Conservation (phyloP, 2,797 vertebrate species). For the Melanotaenia boesemani region DNA sequence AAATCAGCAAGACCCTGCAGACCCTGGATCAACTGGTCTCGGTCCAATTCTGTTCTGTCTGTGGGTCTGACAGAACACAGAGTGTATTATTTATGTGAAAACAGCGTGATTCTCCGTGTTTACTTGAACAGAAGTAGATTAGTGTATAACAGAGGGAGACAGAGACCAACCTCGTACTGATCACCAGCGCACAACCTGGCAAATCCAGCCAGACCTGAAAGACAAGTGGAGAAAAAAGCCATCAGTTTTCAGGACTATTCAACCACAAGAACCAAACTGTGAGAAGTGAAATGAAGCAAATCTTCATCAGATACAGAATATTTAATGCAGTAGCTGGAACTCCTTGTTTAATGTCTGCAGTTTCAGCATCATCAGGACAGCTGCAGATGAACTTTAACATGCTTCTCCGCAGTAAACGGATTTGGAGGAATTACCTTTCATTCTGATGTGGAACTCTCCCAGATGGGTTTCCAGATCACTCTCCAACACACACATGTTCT, state of each 20-base stretch:
- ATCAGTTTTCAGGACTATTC: background rate
- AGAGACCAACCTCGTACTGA: conserved; percentile 91
- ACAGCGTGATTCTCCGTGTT: background rate
- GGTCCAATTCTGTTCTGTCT: too few species aligned
- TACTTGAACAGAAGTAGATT: background rate
- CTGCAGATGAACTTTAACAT: background rate
- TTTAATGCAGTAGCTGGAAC: too few species aligned
- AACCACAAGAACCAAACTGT: too few species aligned
- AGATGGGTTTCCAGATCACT: conserved; percentile 94
- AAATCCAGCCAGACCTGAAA: conserved; percentile 94
- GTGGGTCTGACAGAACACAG: too few species aligned
- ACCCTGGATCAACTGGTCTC: too few species aligned
- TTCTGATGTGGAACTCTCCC: conserved; percentile 94
- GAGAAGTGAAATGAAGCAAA: background rate
- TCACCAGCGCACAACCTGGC: conserved; percentile 95
- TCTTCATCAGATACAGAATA: background rate
- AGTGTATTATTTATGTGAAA: too few species aligned
- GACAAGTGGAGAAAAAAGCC: conserved; percentile 42
- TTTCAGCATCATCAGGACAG: too few species aligned
- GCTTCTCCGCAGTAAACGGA: background rate
- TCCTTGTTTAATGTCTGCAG: too few species aligned
- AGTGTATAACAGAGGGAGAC: background rate
- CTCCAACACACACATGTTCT: conserved; percentile 97
- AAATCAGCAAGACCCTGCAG: too few species aligned
- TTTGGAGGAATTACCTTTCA: conserved; percentile 88